These are phyloP conservation scores for Anticlea derivata DNA, from an alignment of 2,888 invertebrate species.

Conservation along the genomic window DNA sequence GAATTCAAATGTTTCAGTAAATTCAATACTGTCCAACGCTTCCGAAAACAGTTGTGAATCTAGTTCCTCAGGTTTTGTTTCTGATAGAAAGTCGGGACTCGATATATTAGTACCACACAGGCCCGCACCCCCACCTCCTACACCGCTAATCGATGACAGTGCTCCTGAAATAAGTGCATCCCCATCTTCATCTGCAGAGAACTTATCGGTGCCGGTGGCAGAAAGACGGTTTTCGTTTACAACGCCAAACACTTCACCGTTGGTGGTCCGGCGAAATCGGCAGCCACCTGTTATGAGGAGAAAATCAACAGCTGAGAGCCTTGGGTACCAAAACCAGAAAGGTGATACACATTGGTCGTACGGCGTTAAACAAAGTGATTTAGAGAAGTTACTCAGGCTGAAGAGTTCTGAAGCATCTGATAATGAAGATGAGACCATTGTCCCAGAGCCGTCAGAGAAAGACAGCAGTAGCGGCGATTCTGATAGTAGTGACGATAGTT, in stretches of 20 bases:
- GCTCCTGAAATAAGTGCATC: constrained; percentile 60
- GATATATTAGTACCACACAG: constrained; percentile 64
- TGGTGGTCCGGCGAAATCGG: constrained; percentile 63
- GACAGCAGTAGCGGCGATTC: constrained; percentile 58
- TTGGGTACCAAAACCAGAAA: constrained; percentile 50
- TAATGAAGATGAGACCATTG: constrained; percentile 64
- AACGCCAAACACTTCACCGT: constrained; percentile 68
- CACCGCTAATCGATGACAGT: constrained; percentile 62
- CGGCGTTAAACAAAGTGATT: constrained; percentile 74
- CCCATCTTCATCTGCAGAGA: constrained; percentile 52
- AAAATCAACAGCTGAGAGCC: constrained; percentile 65
- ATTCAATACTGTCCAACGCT: constrained; percentile 76
- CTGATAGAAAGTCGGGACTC: constrained; percentile 67
- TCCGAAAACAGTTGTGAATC: constrained; percentile 76
- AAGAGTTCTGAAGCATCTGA: constrained; percentile 73
- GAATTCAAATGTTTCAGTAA: constrained; percentile 77
- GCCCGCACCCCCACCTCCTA: constrained; percentile 77
- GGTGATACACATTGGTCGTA: constrained; percentile 78
- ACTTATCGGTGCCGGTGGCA: constrained; percentile 36
- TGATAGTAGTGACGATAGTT: constrained; percentile 61
- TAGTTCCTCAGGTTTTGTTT: constrained; percentile 78
- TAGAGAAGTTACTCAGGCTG: constrained; percentile 71
- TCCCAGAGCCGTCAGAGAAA: constrained; percentile 40
- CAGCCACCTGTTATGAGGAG: constrained; percentile 75
- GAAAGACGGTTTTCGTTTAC: constrained; percentile 66